phyloP scores from a whole-genome alignment of 2,888 invertebrate genomes.

The Phortica okadai region DNA sequence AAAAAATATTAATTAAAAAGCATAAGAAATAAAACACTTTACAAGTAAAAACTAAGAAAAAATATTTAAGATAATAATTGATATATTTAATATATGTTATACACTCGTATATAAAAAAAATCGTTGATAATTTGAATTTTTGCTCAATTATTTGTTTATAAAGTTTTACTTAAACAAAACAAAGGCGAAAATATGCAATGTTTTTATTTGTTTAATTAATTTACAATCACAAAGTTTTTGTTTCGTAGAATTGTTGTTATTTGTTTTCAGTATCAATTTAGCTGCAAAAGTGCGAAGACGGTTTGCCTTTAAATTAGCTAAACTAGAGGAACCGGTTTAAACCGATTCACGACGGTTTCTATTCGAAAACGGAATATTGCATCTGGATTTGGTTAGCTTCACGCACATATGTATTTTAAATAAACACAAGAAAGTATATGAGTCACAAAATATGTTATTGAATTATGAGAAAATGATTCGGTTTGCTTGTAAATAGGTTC shows the following conservation, averaged over 20 bases:
- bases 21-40: background rate
- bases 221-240: constrained; percentile 66
- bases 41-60: background rate
- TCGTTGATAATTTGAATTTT: background rate
- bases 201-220: constrained; percentile 60
- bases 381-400: background rate
- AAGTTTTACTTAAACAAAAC: background rate
- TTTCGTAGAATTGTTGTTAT: constrained; percentile 41
- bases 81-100: background rate
- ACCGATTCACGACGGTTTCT: constrained; percentile 1
- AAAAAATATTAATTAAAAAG: background rate
- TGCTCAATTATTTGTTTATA: background rate
- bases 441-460: background rate
- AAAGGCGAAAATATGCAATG: constrained; percentile 47
- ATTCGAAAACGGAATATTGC: background rate
- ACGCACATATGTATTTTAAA: background rate
- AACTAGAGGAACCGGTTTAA: background rate
- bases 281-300: constrained; percentile 9
- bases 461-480: background rate
- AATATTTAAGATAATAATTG: background rate
- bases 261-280: constrained; percentile 41
- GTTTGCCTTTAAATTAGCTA: constrained; percentile 42
- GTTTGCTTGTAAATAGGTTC: background rate
- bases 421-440: background rate
- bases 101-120: too few species aligned